Base-by-base conservation (phyloP, 2,113 vertebrate genomes). In the Chaetorhynchus papuensis region DNA sequence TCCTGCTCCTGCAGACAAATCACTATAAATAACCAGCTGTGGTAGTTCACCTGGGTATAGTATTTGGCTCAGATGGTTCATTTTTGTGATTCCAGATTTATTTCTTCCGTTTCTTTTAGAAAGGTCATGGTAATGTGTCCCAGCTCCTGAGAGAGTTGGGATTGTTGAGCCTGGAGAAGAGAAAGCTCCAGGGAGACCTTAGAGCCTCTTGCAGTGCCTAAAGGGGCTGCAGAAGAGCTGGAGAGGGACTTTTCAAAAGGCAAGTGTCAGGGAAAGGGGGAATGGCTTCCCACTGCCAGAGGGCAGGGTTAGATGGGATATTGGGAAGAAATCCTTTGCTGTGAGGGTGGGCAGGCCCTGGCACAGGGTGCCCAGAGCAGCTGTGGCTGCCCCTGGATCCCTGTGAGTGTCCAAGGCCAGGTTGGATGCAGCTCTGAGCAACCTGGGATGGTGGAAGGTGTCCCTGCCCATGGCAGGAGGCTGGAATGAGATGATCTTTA, bases 71-170 rank as follows among this genome's bases (percentile, higher is more conserved):
- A 9, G 61, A 42, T 35, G 15, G 26, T 59, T 92, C 76, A 20
- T 52, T 85, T 83, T 86, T 82, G 27, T 61, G 49, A 26, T 47
- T 80, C 15, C 28, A 53, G 57, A 42, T 86, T 86, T 69, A 31
- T 80, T 68, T 20, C 12, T 90, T 84, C 35, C 37, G 13, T 90
- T 85, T 85, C 39, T 65, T 96, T 92, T 88, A 30, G 77, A 61
- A 77, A 83, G 33, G 31, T 50, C 13, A 31, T 83, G 57, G 53
- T 90, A 49, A 59, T 70, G 50, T 59, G 27, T 90, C 71, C 30
- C 11, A 45, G 44, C 19, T 53, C 64, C 23, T 33, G 74, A 37
- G 37, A 45, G 27, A 37, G 22, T 3, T 69, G 63, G 33, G 22
- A 11, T 27, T 52, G 45, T 44, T 61, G 18, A 53, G 9, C 53